These are phyloP conservation scores for Neotoma lepida DNA, from an alignment of 2,113 vertebrate genomes.

Conservation along the genomic window DNA sequence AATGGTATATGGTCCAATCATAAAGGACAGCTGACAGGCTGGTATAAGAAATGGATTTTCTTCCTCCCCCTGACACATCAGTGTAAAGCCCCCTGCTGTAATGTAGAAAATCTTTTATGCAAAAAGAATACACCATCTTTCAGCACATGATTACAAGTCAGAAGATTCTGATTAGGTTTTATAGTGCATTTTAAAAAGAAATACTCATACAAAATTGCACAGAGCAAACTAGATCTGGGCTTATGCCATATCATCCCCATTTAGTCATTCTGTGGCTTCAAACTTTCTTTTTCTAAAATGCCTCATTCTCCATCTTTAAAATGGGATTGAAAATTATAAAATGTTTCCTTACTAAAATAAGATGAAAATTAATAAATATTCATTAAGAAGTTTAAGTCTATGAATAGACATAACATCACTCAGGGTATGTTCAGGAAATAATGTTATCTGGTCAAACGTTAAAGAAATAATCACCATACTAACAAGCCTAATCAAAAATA, in stretches of 20 bases:
- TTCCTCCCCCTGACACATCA: constrained; percentile 86
- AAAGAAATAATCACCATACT: not conserved
- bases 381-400: not conserved
- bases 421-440: not conserved
- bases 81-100: constrained; percentile 86
- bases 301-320: constrained; percentile 69
- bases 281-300: not conserved
- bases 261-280: not conserved
- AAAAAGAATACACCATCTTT: constrained; percentile 86
- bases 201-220: constrained; percentile 74
- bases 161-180: constrained; percentile 78
- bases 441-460: constrained; percentile 45
- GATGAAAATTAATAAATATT: constrained; percentile 6
- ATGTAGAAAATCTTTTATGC: constrained; percentile 88
- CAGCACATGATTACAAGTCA: constrained; percentile 83
- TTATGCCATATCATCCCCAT: not conserved
- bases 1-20: constrained; percentile 84
- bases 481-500: constrained; percentile 23
- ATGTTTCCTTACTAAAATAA: not conserved
- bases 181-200: constrained; percentile 68
- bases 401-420: constrained; percentile 10
- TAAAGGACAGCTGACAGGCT: constrained; percentile 87
- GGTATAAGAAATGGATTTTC: constrained; percentile 86
- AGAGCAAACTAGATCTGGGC: constrained; percentile 62
- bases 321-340: constrained; percentile 64